Evolutionary conservation across 2,888 invertebrate species (phyloP).

Genomic region (Cosmia trapezina): DNA sequence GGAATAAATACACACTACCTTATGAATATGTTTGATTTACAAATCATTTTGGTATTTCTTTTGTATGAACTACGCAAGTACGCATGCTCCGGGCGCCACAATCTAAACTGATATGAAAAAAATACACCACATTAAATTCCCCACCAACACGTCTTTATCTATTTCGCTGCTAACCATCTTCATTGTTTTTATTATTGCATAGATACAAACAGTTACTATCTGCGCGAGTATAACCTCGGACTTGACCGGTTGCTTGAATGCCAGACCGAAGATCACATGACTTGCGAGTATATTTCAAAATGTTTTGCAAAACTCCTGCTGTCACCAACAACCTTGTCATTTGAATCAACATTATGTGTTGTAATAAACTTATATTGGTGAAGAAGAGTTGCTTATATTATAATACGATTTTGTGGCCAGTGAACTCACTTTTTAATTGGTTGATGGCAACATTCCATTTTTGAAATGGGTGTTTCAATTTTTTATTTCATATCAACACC

Average conservation of each 20-base stretch:
- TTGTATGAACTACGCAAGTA: too few species aligned
- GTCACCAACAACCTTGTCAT: slow-evolving; percentile 55
- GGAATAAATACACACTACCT: too few species aligned
- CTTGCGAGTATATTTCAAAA: slow-evolving; percentile 52
- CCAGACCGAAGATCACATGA: slow-evolving; percentile 56
- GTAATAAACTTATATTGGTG: slow-evolving; percentile 18
- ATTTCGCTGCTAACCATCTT: neutral
- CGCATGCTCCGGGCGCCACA: too few species aligned
- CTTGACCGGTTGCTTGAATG: slow-evolving; percentile 63
- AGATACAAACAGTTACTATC: slow-evolving; percentile 18
- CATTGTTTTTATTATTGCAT: neutral
- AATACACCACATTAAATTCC: neutral
- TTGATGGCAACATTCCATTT: neutral
- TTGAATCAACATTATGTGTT: slow-evolving; percentile 30
- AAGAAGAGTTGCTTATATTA: slow-evolving; percentile 18
- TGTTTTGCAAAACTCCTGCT: slow-evolving; percentile 51
- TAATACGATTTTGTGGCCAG: slow-evolving; percentile 24
- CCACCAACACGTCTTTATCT: too few species aligned
- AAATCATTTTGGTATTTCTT: too few species aligned
- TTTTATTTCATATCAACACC: neutral
- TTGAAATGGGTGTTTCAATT: neutral
- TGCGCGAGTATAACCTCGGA: slow-evolving; percentile 50
- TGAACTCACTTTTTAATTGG: slow-evolving; percentile 29
- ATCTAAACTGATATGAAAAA: neutral
- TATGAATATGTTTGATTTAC: too few species aligned